phyloP scores from a whole-genome alignment of 2,797 vertebrate genomes.

The Ciconia nigra region DNA sequence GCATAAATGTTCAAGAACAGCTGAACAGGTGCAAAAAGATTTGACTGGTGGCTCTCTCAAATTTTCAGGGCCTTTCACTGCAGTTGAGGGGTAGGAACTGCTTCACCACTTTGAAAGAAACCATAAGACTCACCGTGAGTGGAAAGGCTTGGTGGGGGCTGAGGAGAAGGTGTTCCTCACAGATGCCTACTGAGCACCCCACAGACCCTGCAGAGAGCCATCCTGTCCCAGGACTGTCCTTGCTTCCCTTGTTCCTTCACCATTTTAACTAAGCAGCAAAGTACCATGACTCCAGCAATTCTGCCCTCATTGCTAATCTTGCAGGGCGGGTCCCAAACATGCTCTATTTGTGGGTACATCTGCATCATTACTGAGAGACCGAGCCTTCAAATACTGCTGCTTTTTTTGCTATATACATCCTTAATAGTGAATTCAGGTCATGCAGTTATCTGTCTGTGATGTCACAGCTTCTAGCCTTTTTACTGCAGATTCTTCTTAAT shows the following conservation, averaged over 20 bases:
- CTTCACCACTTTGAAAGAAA: neutral
- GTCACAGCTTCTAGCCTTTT: neutral
- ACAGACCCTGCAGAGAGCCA: neutral
- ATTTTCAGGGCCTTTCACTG: neutral
- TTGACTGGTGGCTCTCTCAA: neutral
- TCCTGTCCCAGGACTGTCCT: neutral
- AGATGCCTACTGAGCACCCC: neutral
- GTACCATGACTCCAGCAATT: neutral
- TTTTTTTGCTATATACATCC: neutral
- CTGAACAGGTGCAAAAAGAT: neutral
- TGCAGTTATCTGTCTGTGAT: neutral
- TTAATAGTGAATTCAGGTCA: neutral
- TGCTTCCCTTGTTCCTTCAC: neutral
- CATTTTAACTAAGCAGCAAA: neutral
- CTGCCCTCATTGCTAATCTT: neutral
- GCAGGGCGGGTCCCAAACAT: neutral
- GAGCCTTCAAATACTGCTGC: neutral
- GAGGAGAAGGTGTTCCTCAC: neutral
- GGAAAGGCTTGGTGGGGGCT: neutral
- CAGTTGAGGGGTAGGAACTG: neutral
- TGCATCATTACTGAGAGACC: neutral
- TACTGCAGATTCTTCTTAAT: neutral
- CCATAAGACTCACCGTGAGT: rapidly evolving
- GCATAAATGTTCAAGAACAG: neutral
- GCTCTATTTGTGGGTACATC: neutral